Evolutionary conservation across 2,888 invertebrate genomes (phyloP), one percentile per base, ranked within the genome.

Genomic region (Notodonta dromedarius): DNA sequence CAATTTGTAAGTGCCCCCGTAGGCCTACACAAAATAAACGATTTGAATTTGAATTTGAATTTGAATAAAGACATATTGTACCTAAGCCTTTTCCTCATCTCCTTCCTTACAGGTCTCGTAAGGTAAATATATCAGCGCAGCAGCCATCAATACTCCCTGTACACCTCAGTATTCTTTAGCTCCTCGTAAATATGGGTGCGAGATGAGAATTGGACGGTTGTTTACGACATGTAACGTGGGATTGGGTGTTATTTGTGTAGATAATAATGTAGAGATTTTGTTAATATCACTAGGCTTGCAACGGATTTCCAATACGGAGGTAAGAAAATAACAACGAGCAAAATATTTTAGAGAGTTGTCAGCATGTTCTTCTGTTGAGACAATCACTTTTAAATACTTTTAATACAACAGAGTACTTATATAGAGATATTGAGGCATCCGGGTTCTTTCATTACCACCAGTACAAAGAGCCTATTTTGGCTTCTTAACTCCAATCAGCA

Each of bases 171-270:
- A 44, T 56, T 44, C 44, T 24, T 24, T 56, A 12, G 9, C 39
- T 24, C 5, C 16, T 56, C 56, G 56, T 56, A 56, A 56, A 56
- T 56, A 56, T 44, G 44, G 5, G 9, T 13, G 39, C 54, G 44
- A 39, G 56, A 56, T 16, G 16, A 44, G n/a, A 55, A 14, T 55
- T 24, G 24, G 8, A 5, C 7, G 1, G 6, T 44, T 16, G 56
- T 56, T 44, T 56, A 56, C 24, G 40, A 42, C 11, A 5, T 14
- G 55, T 55, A 8, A 5, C 55, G 13, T 11, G 39, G 39, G 54
- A 54, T 39, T 51, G 16, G 52, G 13, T 32, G 32, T 24, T 52
- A 52, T 32, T 24, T 11, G 52, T 52, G 11, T 42, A 11, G 11
- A 12, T 2, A n/a, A 5, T 46, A 46, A 42, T 42, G 42, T 42